Evolutionary conservation across 1,140 invertebrate species (phyloP).

Genomic region (Hyposmocoma kahamanoa): DNA sequence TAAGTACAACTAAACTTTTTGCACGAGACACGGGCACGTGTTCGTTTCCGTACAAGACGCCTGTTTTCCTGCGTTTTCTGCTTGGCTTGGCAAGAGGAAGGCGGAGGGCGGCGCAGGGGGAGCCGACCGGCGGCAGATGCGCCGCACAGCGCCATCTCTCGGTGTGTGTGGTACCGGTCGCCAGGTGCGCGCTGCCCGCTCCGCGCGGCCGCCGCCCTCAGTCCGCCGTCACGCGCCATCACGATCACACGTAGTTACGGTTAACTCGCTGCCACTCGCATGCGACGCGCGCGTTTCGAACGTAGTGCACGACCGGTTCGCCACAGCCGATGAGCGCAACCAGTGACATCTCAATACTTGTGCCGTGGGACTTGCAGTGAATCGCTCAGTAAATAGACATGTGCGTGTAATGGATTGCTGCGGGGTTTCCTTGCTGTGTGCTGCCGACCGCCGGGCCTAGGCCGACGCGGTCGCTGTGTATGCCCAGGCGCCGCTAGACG

Average conservation of each 20-base stretch:
- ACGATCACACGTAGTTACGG: slow-evolving; percentile 49
- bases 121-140: slow-evolving; percentile 66
- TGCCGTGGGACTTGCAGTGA: slow-evolving; percentile 69
- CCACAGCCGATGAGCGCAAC: slow-evolving; percentile 55
- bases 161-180: slow-evolving; percentile 14
- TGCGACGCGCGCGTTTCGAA: slow-evolving; percentile 65
- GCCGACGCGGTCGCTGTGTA: slow-evolving; percentile 38
- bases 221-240: slow-evolving; percentile 62
- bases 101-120: slow-evolving; percentile 32
- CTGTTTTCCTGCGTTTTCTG: too few species aligned
- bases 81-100: too few species aligned
- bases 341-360: slow-evolving; percentile 61
- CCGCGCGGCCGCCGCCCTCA: slow-evolving; percentile 60
- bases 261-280: slow-evolving; percentile 37
- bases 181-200: slow-evolving; percentile 61
- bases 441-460: slow-evolving; percentile 50
- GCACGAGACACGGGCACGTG: slow-evolving; percentile 55
- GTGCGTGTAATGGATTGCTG: slow-evolving; percentile 69
- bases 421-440: slow-evolving; percentile 44
- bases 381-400: slow-evolving; percentile 58
- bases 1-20: background rate
- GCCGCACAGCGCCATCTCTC: slow-evolving; percentile 42
- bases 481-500: slow-evolving; percentile 67
- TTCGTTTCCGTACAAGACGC: slow-evolving; percentile 42
- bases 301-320: slow-evolving; percentile 66